Evolutionary conservation across 2,888 invertebrate genomes (phyloP), one percentile per base, ranked within the genome.

Genomic region (Pterobdella sp.): DNA sequence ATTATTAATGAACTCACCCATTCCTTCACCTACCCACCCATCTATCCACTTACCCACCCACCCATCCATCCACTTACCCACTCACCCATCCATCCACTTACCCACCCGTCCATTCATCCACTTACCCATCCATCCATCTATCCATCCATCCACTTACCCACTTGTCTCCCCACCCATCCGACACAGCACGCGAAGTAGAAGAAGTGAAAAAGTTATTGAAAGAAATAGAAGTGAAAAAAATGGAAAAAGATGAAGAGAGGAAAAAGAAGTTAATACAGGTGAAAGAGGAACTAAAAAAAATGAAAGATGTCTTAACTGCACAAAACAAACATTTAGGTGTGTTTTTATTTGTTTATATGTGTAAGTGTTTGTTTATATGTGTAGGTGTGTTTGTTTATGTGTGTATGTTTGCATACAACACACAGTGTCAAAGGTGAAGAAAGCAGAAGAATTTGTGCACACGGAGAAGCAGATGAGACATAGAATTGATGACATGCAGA

Each of bases 361-460:
- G 7, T 42, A 14, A 42, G 7, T 42, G 7, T 42, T 42, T 7
- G 7, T 42, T 42, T 42, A 42, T 42, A 14, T 42, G 10, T 14
- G 42, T 42, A 14, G 7, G 7, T 42, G 42, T 42, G 7, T 42
- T 42, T 14, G 7, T 42, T 42, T 18, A 34, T 31, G 3, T 69
- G 22, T 3, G 3, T 69, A 31, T 26, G 26, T n/a, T n/a, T n/a
- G n/a, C n/a, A n/a, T n/a, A n/a, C 32, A n/a, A 26, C 35, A 71
- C 31, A 22, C 65, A 72, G 72, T n/a, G 10, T 36, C 29, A 18
- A 65, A 66, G 29, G 18, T 65, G 49, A 42, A 37, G 14, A 31
- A 36, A 34, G 35, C 66, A 31, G 72, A 72, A 52, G 72, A 72
- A 7, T 72, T 72, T 52, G 66, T 66, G 34, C 29, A 32, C 26